Base-by-base conservation (phyloP, 1,140 invertebrate genomes). In the Battus philenor region DNA sequence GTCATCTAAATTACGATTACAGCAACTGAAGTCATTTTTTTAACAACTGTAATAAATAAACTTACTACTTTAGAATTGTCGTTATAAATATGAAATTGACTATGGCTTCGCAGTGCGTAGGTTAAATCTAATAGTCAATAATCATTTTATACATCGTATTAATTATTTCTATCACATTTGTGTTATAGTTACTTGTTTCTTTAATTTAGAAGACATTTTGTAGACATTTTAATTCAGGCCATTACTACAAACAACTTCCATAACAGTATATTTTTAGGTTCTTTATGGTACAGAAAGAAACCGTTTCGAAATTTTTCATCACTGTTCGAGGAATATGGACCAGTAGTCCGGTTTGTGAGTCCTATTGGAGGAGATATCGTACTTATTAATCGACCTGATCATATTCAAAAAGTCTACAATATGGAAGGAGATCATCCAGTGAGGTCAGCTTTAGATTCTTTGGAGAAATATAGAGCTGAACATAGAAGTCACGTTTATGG, bases 261-360 rank as follows among this genome's bases (percentile, higher is more conserved):
- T n/a, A 33, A 1, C 13, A 1, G 11, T 11, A 33, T 8, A 10
- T 38, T 27, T 12, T 29, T 10, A 88, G 88, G 87, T 22, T 59
- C 74, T 3, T 72, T 70, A 17, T 46, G 88, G 9, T 67, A 56
- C 6, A 83, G 62, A 4, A 60, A 59, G 31, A 74, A 73, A 18
- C 82, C 86, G 4, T 33, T 86, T 1, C 80, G 66, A 4, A 84
- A 84, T 5, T 59, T 89, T 2, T 87, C 85, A 1, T 86, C 79
- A 34, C 62, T 91, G 0, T 90, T 91, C 46, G 87, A 91, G 34
- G 81, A 89, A 52, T 91, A 91, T 45, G 90, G 90, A 1, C 89
- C 90, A 0, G 85, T 91, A 4, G 90, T 91, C 2, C 77, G 90
- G 33, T 78, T 91, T 10, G 87, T 90, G 7, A 90, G 89, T 17